Percentiles rank a stretch among this genome's conserved stretches.
Evolutionary conservation across 2,888 invertebrate species (phyloP).

Genomic region (Oasisia sp.): DNA sequence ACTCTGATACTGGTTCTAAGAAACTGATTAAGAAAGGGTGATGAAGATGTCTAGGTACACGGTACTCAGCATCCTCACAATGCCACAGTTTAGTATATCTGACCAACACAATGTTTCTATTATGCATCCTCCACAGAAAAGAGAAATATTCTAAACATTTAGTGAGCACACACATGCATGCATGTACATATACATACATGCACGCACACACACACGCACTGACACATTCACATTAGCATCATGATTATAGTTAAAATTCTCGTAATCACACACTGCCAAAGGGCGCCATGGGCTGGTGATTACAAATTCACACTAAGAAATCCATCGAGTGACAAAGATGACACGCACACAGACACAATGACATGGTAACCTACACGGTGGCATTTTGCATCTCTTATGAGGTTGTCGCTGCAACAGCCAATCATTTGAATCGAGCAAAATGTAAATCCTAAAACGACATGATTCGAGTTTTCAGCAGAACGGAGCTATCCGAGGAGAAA

Average conservation of each 20-base stretch:
- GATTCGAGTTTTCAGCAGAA: background rate
- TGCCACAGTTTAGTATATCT: background rate
- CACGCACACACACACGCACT: background rate
- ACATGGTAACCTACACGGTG: background rate
- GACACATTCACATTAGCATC: background rate
- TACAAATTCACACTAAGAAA: background rate
- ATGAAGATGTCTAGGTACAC: background rate
- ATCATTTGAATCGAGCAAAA: conserved; percentile 9
- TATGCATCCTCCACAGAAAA: background rate
- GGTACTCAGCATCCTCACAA: no score
- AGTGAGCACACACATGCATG: background rate
- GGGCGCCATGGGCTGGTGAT: background rate
- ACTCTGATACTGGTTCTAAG: background rate
- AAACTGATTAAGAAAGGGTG: background rate
- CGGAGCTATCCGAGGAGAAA: background rate
- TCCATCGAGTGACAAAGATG: background rate
- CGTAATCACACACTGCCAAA: background rate
- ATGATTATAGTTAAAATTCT: background rate
- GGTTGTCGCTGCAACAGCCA: conserved; percentile 1
- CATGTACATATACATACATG: background rate
- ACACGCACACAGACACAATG: background rate
- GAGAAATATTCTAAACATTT: background rate
- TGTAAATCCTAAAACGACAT: background rate
- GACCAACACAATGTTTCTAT: background rate
- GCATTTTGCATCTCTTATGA: background rate